Evolutionary conservation across 2,113 vertebrate species (phyloP).

Genomic region (Periophthalmus modestus): DNA sequence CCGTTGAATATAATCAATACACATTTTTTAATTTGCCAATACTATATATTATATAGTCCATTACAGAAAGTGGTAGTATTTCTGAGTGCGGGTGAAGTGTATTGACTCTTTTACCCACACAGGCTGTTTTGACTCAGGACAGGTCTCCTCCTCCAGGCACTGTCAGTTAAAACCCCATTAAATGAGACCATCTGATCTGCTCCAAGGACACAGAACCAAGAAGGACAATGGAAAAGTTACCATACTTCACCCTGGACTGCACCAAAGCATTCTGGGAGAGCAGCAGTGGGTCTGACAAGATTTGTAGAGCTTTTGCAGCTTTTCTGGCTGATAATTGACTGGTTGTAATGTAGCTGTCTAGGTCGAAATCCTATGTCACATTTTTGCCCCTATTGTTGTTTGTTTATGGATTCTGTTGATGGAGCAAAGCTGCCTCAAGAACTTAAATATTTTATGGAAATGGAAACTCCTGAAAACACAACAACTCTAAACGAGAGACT

Average conservation of each 20-base stretch:
- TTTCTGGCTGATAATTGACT: too few relatives aligned
- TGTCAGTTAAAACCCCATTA: slow-evolving; percentile 52
- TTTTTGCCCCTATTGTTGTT: too few relatives aligned
- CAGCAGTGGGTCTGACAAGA: slow-evolving; percentile 16
- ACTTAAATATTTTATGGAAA: too few relatives aligned
- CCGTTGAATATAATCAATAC: too few relatives aligned
- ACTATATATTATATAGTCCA: too few relatives aligned
- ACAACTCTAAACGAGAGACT: too few relatives aligned
- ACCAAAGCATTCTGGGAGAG: slow-evolving; percentile 57
- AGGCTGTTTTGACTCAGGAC: slow-evolving; percentile 30
- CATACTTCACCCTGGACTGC: slow-evolving; percentile 37
- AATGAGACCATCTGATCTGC: slow-evolving; percentile 39
- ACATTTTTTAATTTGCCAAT: too few relatives aligned
- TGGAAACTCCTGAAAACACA: too few relatives aligned
- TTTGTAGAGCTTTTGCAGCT: background rate
- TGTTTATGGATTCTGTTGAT: too few relatives aligned
- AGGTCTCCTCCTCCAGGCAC: slow-evolving; percentile 24
- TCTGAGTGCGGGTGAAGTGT: slow-evolving; percentile 2
- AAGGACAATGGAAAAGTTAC: slow-evolving; percentile 35
- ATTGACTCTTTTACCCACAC: slow-evolving; percentile 43
- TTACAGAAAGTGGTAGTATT: background rate
- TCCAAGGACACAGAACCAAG: slow-evolving; percentile 46
- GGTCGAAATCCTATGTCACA: too few relatives aligned
- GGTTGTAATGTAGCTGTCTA: too few relatives aligned
- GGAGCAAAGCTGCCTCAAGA: too few relatives aligned